phyloP scores from a whole-genome alignment of 2,888 invertebrate genomes.

The Drosophila longiperda region DNA sequence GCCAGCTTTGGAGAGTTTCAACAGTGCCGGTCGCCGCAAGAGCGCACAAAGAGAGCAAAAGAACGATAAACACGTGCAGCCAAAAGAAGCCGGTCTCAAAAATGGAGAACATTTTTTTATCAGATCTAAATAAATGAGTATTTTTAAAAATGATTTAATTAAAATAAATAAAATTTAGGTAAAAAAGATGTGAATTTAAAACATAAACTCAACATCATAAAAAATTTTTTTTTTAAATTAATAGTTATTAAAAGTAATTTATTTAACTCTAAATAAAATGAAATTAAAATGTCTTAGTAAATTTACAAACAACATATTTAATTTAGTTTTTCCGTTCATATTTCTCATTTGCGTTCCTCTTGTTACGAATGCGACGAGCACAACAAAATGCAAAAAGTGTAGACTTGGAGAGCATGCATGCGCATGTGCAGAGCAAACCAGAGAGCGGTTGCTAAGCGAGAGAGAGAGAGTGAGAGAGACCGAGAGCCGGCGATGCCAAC shows the following conservation, averaged over 20 bases:
- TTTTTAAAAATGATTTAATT: background rate
- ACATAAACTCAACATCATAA: background rate
- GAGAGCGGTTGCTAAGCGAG: constrained; percentile 2
- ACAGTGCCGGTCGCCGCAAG: constrained; percentile 53
- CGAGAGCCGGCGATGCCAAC: constrained; percentile 53
- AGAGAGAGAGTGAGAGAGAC: constrained; percentile 25
- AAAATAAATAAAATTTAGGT: background rate
- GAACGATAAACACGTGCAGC: constrained; percentile 31
- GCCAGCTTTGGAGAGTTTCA: constrained; percentile 68
- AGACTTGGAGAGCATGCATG: constrained; percentile 63
- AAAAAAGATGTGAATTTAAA: background rate
- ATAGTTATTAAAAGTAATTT: background rate
- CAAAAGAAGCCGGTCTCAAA: constrained; percentile 38
- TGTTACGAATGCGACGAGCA: constrained; percentile 75
- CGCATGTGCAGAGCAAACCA: constrained; percentile 28
- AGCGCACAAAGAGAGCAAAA: constrained; percentile 13
- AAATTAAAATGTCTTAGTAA: background rate
- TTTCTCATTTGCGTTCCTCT: constrained; percentile 12
- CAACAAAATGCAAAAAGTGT: constrained; percentile 63
- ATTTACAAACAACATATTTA: background rate
- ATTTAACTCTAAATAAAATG: background rate
- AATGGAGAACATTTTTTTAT: background rate
- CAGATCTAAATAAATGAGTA: background rate
- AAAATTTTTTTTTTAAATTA: background rate
- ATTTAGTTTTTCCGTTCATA: background rate